These are phyloP conservation scores for Condylostylus longicornis DNA, from an alignment of 1,140 invertebrate genomes.

Conservation along the genomic window DNA sequence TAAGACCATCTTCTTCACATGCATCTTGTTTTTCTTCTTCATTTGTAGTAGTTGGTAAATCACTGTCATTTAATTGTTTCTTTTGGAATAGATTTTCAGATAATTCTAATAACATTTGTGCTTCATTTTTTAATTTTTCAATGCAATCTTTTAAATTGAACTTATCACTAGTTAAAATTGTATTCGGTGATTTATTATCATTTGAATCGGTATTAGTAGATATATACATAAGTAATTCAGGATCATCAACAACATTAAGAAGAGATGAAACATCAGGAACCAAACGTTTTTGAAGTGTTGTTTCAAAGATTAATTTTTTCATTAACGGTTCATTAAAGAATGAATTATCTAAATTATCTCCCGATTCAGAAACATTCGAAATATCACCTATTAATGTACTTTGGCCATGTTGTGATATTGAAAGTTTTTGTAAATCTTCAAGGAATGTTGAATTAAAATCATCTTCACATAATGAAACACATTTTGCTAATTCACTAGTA, in stretches of 20 bases:
- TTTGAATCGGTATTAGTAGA: conserved; percentile 25
- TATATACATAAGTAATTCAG: conserved; percentile 25
- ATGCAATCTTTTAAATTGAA: conserved; percentile 48
- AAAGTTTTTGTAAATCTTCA: conserved; percentile 42
- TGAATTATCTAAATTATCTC: too few relatives aligned
- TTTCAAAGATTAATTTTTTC: too few relatives aligned
- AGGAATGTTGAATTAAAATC: conserved; percentile 58
- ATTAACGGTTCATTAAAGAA: too few relatives aligned
- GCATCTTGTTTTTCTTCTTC: conserved; percentile 22
- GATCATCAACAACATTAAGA: conserved; percentile 32
- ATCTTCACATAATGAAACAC: conserved; percentile 57
- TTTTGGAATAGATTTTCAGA: conserved; percentile 31
- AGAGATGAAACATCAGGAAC: conserved; percentile 49
- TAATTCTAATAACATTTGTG: conserved; percentile 46
- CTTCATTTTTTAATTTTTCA: conserved; percentile 45
- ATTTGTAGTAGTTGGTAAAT: neutral
- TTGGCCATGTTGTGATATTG: too few relatives aligned
- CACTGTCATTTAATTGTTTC: conserved; percentile 7
- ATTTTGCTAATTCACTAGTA: conserved; percentile 49
- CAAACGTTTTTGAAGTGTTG: conserved; percentile 38
- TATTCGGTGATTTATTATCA: conserved; percentile 18
- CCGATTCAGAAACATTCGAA: neutral
- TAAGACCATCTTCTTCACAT: conserved; percentile 20
- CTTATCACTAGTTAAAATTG: too few relatives aligned
- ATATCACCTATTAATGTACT: too few relatives aligned